Base-by-base conservation (phyloP, 2,888 invertebrate genomes). In the Thymelicus acteon region DNA sequence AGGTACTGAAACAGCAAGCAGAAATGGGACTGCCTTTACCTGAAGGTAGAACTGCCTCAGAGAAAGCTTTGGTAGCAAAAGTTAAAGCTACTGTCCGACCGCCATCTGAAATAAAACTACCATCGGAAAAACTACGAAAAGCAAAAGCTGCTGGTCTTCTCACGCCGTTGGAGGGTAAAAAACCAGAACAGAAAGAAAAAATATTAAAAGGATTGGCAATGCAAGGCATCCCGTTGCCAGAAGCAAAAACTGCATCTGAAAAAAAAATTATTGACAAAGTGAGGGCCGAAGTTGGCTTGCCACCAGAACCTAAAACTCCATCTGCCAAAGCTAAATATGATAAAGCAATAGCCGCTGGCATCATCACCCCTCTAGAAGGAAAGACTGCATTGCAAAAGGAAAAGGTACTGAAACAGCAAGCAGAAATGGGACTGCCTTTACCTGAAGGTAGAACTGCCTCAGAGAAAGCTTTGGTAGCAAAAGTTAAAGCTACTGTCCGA, bases 401-500 rank as follows among this genome's bases (percentile, higher is more conserved):
- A 68, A 79, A 79, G 7, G 74, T 81, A 37, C 52, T 83, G 39
- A 71, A 60, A 58, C 73, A 58, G 6, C 74, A 76, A 60, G 78
- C 77, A 2, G 75, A 77, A 7, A 60, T 74, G 44, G 82, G 80
- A 0, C 39, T 84, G 12, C 74, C 79, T 0, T 65, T 85, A 19
- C 81, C 85, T 13, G 67, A 80, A 74, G 82, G 81, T 0, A 68
- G 81, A 15, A 81, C 81, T 6, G 8, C 77, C 19, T 83, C 84
- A 31, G 81, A 82, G 75, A 82, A 80, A 72, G 76, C 78, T 6
- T 60, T 83, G 6, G 77, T 83, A 15, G 15, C 15, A 54, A 54
- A 54, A 15, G 19, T 54, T 5, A 31, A 31, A 31, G 31, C 31
- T 31, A 31, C 31, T 31, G 31, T 31, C 5, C 31, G 31, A 31